A percentile compares a stretch with the other conserved stretches of the same genome.
Evolutionary conservation across 2,113 vertebrate species (phyloP).

Genomic region (Rhineura floridana): DNA sequence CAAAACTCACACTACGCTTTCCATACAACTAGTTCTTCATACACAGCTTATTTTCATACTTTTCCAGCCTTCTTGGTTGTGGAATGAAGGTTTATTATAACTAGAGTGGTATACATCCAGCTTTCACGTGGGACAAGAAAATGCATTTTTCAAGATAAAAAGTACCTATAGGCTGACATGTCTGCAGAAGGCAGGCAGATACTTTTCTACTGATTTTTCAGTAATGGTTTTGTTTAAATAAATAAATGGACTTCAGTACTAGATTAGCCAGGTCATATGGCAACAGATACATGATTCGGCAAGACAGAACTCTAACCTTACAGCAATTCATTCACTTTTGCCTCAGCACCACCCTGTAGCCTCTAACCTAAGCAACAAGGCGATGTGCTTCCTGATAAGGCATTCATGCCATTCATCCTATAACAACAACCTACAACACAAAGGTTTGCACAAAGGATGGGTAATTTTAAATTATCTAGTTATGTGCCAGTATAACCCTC

Average conservation of each 20-base stretch:
- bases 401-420: neutral
- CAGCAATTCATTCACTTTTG: neutral
- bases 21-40: neutral
- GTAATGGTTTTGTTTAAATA: neutral
- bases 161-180: neutral
- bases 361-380: neutral
- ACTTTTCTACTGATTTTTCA: neutral
- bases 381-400: neutral
- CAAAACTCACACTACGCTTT: neutral
- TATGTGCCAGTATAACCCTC: neutral
- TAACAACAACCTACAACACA: neutral
- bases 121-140: neutral
- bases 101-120: neutral
- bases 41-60: neutral
- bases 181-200: neutral
- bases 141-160: neutral
- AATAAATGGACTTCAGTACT: neutral
- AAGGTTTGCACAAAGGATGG: neutral
- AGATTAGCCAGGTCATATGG: neutral
- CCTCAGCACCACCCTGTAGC: neutral
- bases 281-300: neutral
- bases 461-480: conserved; percentile 19
- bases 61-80: neutral
- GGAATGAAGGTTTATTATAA: neutral
- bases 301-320: neutral